Conservation (phyloP, 2,113 vertebrate genomes). For the Oncorhynchus tshawytscha region DNA sequence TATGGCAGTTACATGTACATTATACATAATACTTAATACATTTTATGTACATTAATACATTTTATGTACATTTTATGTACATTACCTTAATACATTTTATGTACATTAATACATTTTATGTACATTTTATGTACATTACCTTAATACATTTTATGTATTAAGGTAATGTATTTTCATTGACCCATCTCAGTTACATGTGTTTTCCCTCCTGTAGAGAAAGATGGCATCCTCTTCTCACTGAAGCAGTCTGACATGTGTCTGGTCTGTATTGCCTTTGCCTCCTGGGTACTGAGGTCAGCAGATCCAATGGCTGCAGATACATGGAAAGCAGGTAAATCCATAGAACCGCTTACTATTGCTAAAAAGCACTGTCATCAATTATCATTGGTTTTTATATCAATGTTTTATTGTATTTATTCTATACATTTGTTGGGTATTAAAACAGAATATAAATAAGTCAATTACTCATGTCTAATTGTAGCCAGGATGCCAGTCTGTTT, state of each 20-base stretch:
- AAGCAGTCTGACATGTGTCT: conserved; percentile 87
- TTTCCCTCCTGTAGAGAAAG: conserved; percentile 50
- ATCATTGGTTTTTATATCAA: not conserved
- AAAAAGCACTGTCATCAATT: not conserved
- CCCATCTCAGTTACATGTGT: conserved; percentile 4
- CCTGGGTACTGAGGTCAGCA: conserved; percentile 90
- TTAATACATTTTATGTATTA: too few species aligned
- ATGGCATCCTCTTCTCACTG: conserved; percentile 60
- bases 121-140: too few species aligned
- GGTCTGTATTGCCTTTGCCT: conserved; percentile 93
- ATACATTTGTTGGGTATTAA: not conserved
- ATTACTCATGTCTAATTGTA: not conserved
- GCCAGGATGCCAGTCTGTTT: too few species aligned
- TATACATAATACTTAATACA: too few species aligned
- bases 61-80: too few species aligned
- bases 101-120: too few species aligned
- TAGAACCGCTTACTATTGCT: too few species aligned
- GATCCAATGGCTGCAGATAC: conserved; percentile 83
- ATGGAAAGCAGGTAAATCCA: conserved; percentile 89
- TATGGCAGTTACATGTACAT: too few species aligned
- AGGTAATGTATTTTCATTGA: not conserved
- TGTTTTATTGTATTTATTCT: not conserved
- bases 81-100: too few species aligned
- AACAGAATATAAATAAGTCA: not conserved
- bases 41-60: too few species aligned